Evolutionary conservation across 2,113 vertebrate species (phyloP).

Genomic region (Tetraodon nigroviridis): DNA sequence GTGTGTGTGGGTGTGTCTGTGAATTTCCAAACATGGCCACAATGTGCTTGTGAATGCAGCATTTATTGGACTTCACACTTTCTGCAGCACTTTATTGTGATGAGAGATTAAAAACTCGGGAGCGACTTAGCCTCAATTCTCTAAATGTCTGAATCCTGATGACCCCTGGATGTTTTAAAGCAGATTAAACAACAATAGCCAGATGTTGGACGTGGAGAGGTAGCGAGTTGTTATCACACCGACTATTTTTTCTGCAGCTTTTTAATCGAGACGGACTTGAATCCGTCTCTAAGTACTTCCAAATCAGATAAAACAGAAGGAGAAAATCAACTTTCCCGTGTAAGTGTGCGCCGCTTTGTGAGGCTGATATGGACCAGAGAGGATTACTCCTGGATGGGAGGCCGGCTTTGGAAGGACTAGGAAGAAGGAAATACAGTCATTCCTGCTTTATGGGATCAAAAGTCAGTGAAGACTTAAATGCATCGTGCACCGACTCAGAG

Average conservation of each 20-base stretch:
- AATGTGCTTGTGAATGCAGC: not conserved
- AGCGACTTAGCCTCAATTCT: conserved; percentile 66
- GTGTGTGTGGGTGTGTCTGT: too few relatives aligned
- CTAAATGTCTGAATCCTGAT: conserved; percentile 64
- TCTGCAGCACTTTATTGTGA: conserved; percentile 31
- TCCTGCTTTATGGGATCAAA: conserved; percentile 56
- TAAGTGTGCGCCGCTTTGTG: conserved; percentile 62
- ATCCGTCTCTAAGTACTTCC: conserved; percentile 66
- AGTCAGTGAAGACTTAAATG: conserved; percentile 16
- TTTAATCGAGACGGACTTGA: conserved; percentile 63
- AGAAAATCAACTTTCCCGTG: conserved; percentile 62
- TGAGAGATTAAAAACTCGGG: conserved; percentile 27
- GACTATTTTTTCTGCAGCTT: conserved; percentile 16
- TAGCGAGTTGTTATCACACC: conserved; percentile 51
- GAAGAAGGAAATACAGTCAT: conserved; percentile 61
- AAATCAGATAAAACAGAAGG: conserved; percentile 70
- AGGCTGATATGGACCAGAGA: conserved; percentile 63
- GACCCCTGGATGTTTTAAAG: conserved; percentile 67
- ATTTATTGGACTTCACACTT: not conserved
- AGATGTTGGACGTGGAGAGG: conserved; percentile 64
- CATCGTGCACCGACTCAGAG: conserved; percentile 22
- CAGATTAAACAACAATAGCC: conserved; percentile 72
- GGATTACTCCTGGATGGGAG: conserved; percentile 65
- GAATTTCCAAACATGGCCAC: not conserved
- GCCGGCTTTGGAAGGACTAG: conserved; percentile 62